phyloP scores from a whole-genome alignment of 2,797 vertebrate genomes.

The Cephalopachus bancanus region DNA sequence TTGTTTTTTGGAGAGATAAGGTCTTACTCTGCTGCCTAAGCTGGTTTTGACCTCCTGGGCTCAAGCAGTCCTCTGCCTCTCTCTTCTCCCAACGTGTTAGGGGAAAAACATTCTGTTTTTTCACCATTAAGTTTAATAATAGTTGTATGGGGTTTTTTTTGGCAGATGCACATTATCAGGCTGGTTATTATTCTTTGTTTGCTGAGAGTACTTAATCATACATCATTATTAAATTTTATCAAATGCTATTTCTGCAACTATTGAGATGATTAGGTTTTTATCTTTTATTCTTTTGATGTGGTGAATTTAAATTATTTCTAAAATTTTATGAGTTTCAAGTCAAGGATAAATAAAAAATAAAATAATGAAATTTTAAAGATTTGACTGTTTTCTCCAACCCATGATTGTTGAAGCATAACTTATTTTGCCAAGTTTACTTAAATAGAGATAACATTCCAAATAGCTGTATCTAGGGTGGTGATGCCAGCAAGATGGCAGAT shows the following conservation, averaged over 20 bases:
- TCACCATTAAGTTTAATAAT: neutral
- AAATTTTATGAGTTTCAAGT: neutral
- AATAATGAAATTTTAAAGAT: neutral
- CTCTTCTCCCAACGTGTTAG: too few relatives aligned
- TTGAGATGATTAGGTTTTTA: neutral
- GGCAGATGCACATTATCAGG: neutral
- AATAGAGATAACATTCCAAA: neutral
- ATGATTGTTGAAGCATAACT: neutral
- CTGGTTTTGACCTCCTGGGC: too few relatives aligned
- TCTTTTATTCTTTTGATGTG: neutral
- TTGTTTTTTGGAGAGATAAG: too few relatives aligned
- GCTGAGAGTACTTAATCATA: neutral
- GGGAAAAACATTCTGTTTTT: neutral
- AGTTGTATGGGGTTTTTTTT: neutral
- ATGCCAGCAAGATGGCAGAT: neutral
- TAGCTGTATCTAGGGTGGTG: neutral
- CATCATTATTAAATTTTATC: neutral
- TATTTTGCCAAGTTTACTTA: neutral
- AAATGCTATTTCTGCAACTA: neutral
- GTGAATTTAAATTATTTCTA: neutral
- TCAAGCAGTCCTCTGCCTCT: too few relatives aligned
- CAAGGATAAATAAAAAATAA: too few relatives aligned
- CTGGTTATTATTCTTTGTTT: neutral
- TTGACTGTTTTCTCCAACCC: neutral
- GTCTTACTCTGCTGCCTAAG: too few relatives aligned